Evolutionary conservation across 2,888 invertebrate species (phyloP), one percentile per base, ranked within the genome.

Genomic region (Nineta flava): DNA sequence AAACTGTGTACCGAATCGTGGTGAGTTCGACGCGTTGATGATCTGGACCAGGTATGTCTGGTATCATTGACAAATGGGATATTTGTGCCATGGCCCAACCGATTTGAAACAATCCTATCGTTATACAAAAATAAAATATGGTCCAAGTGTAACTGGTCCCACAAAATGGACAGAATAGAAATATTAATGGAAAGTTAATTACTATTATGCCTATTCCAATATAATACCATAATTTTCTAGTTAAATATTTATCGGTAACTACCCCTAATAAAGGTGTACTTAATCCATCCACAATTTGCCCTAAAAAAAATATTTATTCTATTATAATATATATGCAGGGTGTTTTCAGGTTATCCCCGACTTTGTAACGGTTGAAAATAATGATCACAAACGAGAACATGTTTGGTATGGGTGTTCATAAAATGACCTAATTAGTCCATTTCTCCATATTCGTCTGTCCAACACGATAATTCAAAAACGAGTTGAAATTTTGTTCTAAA

Each of bases 41-140:
- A 45, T 81, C 72, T 55, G 77, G 76, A 44, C 77, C 76, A 0
- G 87, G 78, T 50, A 91, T 74, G 48, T 81, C 78, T 1, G 94
- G 91, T 58, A 94, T 92, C 65, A 95, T 80, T 1, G 94, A 82
- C 50, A 95, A 73, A 68, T 95, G 95, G 1, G 92, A 86, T 58
- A 95, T 92, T 71, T 95, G 94, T 2, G 87, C 87, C 7, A 87
- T 73, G 1, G 95, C 93, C 94, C 94, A 95, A 10, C 94, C 94
- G 56, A 87, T 83, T 70, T 95, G 94, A 67, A 92, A 91, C 56
- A 91, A 68, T 9, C 76, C 65, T 55, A 88, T 84, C 51, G 76
- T 69, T 32, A 68, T 58, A 1, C 72, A 69, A 57, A 77, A 77
- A 62, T 76, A 76, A 2, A 74, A 56, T 0, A 76, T 69, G 63